Conservation (phyloP, 2,797 vertebrate genomes). For the Rhabdophis nuchalis region DNA sequence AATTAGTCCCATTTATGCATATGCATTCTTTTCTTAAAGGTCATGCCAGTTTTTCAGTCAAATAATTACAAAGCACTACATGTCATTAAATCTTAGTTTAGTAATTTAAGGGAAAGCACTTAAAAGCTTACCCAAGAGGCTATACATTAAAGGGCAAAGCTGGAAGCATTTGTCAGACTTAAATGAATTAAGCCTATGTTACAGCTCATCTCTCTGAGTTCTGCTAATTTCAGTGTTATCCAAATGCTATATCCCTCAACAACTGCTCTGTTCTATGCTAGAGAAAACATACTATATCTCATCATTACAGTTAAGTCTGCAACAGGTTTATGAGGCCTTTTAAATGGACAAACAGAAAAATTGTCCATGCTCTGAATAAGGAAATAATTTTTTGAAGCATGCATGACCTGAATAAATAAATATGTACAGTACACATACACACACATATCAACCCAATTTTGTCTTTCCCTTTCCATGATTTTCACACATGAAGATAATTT, state of each 20-base stretch:
- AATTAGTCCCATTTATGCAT: slow-evolving; percentile 44
- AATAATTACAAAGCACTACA: slow-evolving; percentile 48
- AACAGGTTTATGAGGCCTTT: background rate
- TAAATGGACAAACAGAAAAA: background rate
- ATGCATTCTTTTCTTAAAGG: slow-evolving; percentile 47
- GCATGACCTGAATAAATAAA: background rate
- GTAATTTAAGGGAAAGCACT: slow-evolving; percentile 43
- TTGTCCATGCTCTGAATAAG: background rate
- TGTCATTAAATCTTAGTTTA: slow-evolving; percentile 19
- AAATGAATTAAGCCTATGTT: background rate
- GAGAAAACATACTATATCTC: background rate
- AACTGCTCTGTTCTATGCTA: background rate
- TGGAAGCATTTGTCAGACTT: slow-evolving; percentile 30
- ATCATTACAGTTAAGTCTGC: background rate
- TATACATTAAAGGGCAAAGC: slow-evolving; percentile 28
- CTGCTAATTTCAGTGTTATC: slow-evolving; percentile 11
- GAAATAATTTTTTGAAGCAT: background rate
- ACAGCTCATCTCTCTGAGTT: background rate
- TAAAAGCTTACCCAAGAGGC: slow-evolving; percentile 23
- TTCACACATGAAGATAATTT: background rate
- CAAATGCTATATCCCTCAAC: background rate
- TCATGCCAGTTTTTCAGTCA: slow-evolving; percentile 54
- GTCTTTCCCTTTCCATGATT: background rate
- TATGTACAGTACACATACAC: background rate
- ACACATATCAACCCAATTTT: background rate